A percentile compares a stretch with the other conserved stretches of the same genome.
These are phyloP conservation scores for Neoaliturus tenellus DNA, from an alignment of 2,888 invertebrate genomes.

Conservation along the genomic window DNA sequence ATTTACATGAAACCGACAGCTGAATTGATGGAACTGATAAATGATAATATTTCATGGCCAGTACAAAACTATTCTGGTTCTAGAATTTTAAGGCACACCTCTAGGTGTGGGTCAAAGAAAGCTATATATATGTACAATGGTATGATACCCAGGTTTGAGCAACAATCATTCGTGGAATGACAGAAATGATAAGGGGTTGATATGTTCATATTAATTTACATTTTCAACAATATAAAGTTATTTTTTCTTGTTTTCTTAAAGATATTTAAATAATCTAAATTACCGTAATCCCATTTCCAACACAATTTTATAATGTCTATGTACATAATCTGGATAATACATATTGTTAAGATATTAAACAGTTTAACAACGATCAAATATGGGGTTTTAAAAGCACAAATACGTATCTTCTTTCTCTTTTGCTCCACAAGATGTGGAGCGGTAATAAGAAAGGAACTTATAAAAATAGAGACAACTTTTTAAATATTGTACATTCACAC, in stretches of 20 bases:
- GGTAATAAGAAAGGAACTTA: not conserved
- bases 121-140: not conserved
- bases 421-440: not conserved
- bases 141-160: conserved; percentile 5
- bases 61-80: too few relatives aligned
- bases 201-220: conserved; percentile 27
- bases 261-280: not conserved
- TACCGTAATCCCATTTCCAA: not conserved
- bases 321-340: not conserved
- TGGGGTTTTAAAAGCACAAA: conserved; percentile 20
- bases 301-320: not conserved
- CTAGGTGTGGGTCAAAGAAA: not conserved
- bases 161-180: not conserved
- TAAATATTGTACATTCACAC: not conserved
- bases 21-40: too few relatives aligned
- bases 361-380: not conserved
- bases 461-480: conserved; percentile 21
- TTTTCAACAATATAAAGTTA: not conserved
- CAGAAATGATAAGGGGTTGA: not conserved
- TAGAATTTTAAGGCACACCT: too few relatives aligned
- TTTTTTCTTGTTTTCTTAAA: not conserved
- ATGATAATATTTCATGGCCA: too few relatives aligned
- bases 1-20: too few relatives aligned
- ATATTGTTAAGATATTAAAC: not conserved
- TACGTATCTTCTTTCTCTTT: not conserved